Conservation (phyloP, 2,113 vertebrate species). For the Pelobates fuscus region DNA sequence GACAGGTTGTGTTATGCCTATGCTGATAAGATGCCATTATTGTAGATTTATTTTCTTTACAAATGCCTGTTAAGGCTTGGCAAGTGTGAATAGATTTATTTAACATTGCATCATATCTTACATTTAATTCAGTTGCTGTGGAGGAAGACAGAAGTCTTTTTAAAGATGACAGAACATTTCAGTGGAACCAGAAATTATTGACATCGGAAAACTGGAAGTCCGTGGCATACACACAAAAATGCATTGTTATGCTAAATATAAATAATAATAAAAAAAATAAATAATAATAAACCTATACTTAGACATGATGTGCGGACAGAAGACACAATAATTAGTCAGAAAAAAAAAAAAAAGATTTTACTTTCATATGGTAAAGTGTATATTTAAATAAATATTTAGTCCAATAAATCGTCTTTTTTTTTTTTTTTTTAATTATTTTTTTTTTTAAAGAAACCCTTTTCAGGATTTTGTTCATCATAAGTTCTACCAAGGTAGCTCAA, state of each 20-base stretch:
- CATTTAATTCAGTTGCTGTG: conserved; percentile 19
- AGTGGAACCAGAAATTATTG: background rate
- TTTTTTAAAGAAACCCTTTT: background rate
- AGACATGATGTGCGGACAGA: conserved; percentile 6
- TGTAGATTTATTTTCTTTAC: conserved; percentile 41
- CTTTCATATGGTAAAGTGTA: background rate
- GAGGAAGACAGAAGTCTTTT: conserved; percentile 31
- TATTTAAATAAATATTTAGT: background rate
- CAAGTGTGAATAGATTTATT: conserved; percentile 28
- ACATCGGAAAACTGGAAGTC: background rate
- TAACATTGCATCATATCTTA: conserved; percentile 42
- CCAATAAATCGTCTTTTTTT: background rate
- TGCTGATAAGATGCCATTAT: conserved; percentile 29
- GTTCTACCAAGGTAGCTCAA: background rate
- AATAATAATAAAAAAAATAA: conserved; percentile 24
- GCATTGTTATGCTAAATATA: conserved; percentile 17
- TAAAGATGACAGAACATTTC: conserved; percentile 4
- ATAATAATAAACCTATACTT: background rate
- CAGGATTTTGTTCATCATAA: background rate
- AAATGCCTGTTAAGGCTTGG: conserved; percentile 33
- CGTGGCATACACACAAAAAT: conserved; percentile 12
- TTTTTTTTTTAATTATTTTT: background rate
- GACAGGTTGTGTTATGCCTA: conserved; percentile 35
- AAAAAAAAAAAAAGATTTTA: too few species aligned
- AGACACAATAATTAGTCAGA: conserved; percentile 7